Base-by-base conservation (phyloP, 2,888 invertebrate genomes). In the Drosophila recens region DNA sequence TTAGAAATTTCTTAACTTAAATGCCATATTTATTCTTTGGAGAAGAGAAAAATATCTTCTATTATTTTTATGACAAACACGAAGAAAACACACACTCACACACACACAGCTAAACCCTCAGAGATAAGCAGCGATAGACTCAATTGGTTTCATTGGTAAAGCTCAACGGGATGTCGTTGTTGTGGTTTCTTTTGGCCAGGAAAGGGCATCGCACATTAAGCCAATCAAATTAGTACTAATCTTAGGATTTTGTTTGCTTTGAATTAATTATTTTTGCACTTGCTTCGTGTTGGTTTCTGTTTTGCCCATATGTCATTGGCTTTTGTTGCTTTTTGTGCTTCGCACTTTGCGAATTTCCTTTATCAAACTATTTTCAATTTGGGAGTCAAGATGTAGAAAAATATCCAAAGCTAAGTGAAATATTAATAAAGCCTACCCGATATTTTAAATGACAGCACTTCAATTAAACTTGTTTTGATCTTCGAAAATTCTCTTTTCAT, bases 181-280 rank as follows among this genome's bases (percentile, higher is more conserved):
- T 27, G 27, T 36, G 27, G n/a, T 34, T 30, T 3, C 17, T 17
- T 27, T 30, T 15, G 27, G 13, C 36, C 40, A 11, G 3, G 38
- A 13, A 13, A n/a, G 11, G 34, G 5, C 52, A 45, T 23, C 33
- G 15, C 17, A 36, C 33, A 48, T 40, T 33, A 30, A 17, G 15
- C 15, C 30, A 40, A 63, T 56, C 48, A 56, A 63, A 63, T 56
- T 56, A 56, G 33, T 13, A 3, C 15, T 56, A 63, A 63, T 63
- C 56, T 57, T 6, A 13, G 40, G 48, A 56, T 48, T 63, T 23
- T 63, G 15, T 48, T 48, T 13, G 33, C 48, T 17, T 23, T 33
- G 38, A 63, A 63, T 63, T 56, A 63, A 63, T 63, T 63, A 56
- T 56, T 48, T 63, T 56, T 38, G n/a, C 48, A 63, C 40, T 63